Base-by-base conservation (phyloP, 1,140 invertebrate genomes). In the Euborellia annulipes region DNA sequence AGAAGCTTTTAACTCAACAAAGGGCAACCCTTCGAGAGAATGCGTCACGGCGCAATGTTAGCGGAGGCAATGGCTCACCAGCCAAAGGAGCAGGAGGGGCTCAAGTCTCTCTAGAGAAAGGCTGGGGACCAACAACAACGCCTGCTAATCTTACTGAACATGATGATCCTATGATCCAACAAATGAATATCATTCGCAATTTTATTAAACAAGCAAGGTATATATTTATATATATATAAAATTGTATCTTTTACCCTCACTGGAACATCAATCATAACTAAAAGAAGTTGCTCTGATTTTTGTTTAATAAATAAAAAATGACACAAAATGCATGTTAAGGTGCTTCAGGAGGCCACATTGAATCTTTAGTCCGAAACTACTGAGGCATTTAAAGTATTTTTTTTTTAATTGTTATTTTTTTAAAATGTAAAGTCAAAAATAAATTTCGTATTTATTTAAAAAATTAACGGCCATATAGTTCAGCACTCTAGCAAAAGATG, bases 201-300 rank as follows among this genome's bases (percentile, higher is more conserved):
- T 96, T 92, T 56, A 92, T 98, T 17, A 80, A 85, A 54, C 87
- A 95, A 65, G 93, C 93, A 0, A 76, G 77, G 54, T 71, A 79
- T 47, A 79, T 78, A 36, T 67, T 77, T 48, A 71, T 72, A 53
- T 82, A 78, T 56, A 79, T 34, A 34, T n/a, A 9, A 9, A 34
- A 34, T 9, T 34, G 9, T 9, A 34, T 34, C 9, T 34, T 34
- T 34, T 34, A 9, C 9, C 9, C 14, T 9, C 32, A 34, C 9
- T 34, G 9, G 32, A 34, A 34, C 9, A 34, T n/a, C 14, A 14
- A 14, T 34, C 32, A 9, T 34, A 34, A 9, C 32, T 9, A 9
- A 9, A 9, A 34, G 9, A 34, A 9, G 9, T 34, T 34, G 9
- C 9, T 34, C 14, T 34, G n/a, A 14, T n/a, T 34, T 34, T 34